phyloP scores from a whole-genome alignment of 1,140 invertebrate genomes.

The Papilio dardanus region DNA sequence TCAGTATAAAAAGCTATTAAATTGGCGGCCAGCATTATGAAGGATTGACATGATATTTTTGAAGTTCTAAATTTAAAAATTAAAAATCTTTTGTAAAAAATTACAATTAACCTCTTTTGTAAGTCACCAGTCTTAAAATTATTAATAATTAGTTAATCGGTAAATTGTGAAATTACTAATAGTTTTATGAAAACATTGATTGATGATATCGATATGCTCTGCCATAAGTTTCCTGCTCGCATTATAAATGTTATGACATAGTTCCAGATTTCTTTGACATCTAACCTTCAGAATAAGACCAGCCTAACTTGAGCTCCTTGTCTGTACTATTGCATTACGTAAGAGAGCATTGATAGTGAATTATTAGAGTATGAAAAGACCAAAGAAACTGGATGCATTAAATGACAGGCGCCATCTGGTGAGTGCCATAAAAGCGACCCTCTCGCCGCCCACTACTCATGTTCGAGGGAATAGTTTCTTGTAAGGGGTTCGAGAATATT shows the following conservation, averaged over 20 bases:
- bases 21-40: not conserved
- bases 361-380: slow-evolving; percentile 43
- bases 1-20: slow-evolving; percentile 27
- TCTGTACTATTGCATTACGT: slow-evolving; percentile 16
- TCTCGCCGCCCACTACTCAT: slow-evolving; percentile 62
- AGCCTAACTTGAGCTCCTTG: slow-evolving; percentile 45
- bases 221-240: slow-evolving; percentile 61
- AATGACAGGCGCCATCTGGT: slow-evolving; percentile 77
- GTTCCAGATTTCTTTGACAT: slow-evolving; percentile 70
- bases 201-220: slow-evolving; percentile 72
- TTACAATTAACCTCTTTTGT: not conserved
- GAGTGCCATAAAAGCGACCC: slow-evolving; percentile 74
- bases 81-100: too few relatives aligned
- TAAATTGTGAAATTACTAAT: not conserved
- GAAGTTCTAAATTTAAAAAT: slow-evolving; percentile 1
- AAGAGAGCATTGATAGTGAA: slow-evolving; percentile 35
- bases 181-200: slow-evolving; percentile 43
- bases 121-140: too few relatives aligned
- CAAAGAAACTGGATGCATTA: slow-evolving; percentile 59
- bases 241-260: slow-evolving; percentile 64
- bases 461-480: slow-evolving; percentile 70
- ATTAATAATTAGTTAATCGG: too few relatives aligned
- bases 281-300: slow-evolving; percentile 63
- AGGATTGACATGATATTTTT: slow-evolving; percentile 11
- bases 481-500: slow-evolving; percentile 55